Evolutionary conservation across 2,113 vertebrate genomes (phyloP).

Genomic region (Nansenia antarctica): DNA sequence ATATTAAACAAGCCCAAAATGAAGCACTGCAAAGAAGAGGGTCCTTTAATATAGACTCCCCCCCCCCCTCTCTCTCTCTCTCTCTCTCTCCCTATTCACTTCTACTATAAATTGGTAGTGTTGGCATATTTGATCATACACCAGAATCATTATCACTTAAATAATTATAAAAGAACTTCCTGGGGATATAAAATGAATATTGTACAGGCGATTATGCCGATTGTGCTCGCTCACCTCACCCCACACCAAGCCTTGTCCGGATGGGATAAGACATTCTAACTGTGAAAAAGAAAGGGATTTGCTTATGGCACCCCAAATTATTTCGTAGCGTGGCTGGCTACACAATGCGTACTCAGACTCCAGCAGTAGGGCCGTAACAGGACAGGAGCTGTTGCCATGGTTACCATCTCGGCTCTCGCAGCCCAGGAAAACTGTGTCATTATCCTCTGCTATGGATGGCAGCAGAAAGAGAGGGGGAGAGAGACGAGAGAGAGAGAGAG

Average conservation of each 20-base stretch:
- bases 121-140: constrained; percentile 13
- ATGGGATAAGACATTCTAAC: not conserved
- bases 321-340: constrained; percentile 46
- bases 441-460: constrained; percentile 74
- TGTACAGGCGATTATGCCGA: constrained; percentile 2
- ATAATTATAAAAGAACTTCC: constrained; percentile 21
- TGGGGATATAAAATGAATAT: not conserved
- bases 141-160: constrained; percentile 40
- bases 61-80: no score
- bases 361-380: constrained; percentile 62
- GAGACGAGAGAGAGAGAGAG: constrained; percentile 32
- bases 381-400: constrained; percentile 82
- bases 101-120: constrained; percentile 26
- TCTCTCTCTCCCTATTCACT: constrained; percentile 54
- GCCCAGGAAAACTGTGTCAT: constrained; percentile 80
- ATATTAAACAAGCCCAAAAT: constrained; percentile 74
- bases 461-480: constrained; percentile 39
- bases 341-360: constrained; percentile 59
- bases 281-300: not conserved
- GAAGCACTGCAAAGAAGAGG: constrained; percentile 48
- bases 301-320: constrained; percentile 33
- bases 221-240: not conserved
- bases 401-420: constrained; percentile 72
- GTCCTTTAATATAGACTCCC: constrained; percentile 45
- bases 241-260: not conserved